Conservation (phyloP, 30 jellyfish, hydroid and myxozoan genomes). For the Turritopsis rubra region DNA sequence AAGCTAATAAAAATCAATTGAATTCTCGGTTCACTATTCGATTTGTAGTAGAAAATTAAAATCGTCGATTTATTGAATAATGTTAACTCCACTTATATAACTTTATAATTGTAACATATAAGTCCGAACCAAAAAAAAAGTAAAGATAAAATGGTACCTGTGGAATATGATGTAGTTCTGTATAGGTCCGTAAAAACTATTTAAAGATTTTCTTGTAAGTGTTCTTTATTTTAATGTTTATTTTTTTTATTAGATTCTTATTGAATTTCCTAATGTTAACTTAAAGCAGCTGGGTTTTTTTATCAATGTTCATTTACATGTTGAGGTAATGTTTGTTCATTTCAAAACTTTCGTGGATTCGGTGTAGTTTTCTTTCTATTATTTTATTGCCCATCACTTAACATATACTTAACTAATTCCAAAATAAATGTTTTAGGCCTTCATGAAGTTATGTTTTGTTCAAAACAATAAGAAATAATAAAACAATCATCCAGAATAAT, state of each 20-base stretch:
- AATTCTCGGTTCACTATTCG: too few species aligned
- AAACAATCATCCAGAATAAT: too few species aligned
- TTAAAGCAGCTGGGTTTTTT: neutral
- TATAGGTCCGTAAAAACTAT: neutral
- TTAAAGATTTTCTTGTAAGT: neutral
- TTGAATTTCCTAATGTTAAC: neutral
- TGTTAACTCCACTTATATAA: too few species aligned
- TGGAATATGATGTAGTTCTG: neutral
- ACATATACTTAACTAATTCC: neutral
- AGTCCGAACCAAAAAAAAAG: too few species aligned
- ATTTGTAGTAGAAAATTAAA: too few species aligned
- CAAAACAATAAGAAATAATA: too few species aligned
- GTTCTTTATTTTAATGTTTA: neutral
- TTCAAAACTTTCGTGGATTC: neutral
- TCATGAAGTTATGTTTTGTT: too few species aligned
- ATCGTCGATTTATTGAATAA: too few species aligned
- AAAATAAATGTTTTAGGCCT: too few species aligned
- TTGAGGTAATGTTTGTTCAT: neutral
- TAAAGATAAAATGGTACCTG: too few species aligned
- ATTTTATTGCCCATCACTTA: neutral
- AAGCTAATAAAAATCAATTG: too few species aligned
- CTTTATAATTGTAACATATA: too few species aligned
- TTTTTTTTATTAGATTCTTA: neutral
- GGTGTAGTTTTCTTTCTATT: neutral
- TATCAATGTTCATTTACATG: neutral